Conservation (phyloP, 2,888 invertebrate species). For the Erebia aethiops region DNA sequence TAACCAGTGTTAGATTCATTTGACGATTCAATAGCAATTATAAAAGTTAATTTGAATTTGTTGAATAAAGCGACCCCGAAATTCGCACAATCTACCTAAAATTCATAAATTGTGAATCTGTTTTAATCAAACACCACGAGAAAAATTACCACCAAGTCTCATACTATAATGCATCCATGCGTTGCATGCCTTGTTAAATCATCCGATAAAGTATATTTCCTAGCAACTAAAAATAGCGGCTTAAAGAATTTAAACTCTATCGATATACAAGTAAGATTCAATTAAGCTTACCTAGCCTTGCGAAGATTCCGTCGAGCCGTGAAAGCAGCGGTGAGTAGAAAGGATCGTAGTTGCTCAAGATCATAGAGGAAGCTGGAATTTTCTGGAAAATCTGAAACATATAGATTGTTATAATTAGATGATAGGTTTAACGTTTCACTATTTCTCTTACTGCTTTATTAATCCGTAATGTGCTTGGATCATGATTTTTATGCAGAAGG, state of each 20-base stretch:
- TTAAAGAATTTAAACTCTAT: not conserved
- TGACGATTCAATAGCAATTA: too few relatives aligned
- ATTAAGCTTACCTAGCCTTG: conserved; percentile 71
- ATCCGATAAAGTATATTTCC: not conserved
- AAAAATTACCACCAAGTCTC: not conserved
- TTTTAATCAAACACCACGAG: not conserved
- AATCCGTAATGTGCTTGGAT: too few relatives aligned
- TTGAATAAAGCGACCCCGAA: too few relatives aligned
- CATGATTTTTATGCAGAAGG: too few relatives aligned
- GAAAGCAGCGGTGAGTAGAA: conserved; percentile 94
- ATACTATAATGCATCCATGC: not conserved
- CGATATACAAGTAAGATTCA: not conserved
- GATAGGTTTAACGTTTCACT: not conserved
- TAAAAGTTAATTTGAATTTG: too few relatives aligned
- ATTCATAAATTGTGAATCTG: not conserved
- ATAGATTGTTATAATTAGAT: not conserved
- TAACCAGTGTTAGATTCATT: too few relatives aligned
- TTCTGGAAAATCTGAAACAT: conserved; percentile 88
- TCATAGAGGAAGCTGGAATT: conserved; percentile 91
- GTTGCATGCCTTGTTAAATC: not conserved
- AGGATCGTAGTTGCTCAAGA: conserved; percentile 93
- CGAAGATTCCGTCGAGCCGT: conserved; percentile 92
- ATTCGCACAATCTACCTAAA: too few relatives aligned
- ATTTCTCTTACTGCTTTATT: too few relatives aligned
- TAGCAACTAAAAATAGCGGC: not conserved